Base-by-base conservation (phyloP, 2,113 vertebrate genomes). In the Macrotis lagotis region DNA sequence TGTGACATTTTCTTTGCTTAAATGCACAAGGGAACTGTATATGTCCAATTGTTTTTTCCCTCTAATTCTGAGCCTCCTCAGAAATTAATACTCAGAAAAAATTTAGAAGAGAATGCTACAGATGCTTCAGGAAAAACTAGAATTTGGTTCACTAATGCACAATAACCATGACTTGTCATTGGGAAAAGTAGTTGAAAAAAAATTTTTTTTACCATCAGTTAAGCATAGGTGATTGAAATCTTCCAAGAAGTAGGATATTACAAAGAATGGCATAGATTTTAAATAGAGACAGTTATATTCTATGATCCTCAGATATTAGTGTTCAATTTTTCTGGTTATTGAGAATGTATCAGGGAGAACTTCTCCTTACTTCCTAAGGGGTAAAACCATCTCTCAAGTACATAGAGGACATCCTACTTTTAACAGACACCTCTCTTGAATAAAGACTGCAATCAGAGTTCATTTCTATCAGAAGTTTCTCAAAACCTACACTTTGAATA, bases 31-130 rank as follows among this genome's bases (percentile, higher is more conserved):
- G 50, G 26, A 9, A 89, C 74, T 91, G 14, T 55, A 22, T 88
- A 94, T 93, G 50, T 37, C 83, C 92, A 31, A 11, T 53, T 93
- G 9, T 48, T 93, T 83, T 89, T 50, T 9, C 83, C 19, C 55
- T 14, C n/a, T 25, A 91, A 28, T 44, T 24, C 11, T 37, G 19
- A 92, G 94, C 93, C 47, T 95, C 25, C 25, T 74, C 0, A 52
- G 25, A 0, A 93, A 3, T 91, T 92, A 93, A 8, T 66, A 26
- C 90, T 96, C 44, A 91, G 92, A 92, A 92, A 8, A 91, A 95
- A 93, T 92, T 49, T 48, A 89, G 44, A 50, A 66, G 52, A 92
- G 31, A 50, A 8, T 55, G 83, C 22, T 22, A 3, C 47, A 90
- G 53, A 51, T 48, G 51, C 7, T 55, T 16, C 44, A 51, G 2